A percentile compares a stretch with the other conserved stretches of the same genome.
Evolutionary conservation across 1,140 invertebrate species (phyloP).

Genomic region (Drosophila persimilis): DNA sequence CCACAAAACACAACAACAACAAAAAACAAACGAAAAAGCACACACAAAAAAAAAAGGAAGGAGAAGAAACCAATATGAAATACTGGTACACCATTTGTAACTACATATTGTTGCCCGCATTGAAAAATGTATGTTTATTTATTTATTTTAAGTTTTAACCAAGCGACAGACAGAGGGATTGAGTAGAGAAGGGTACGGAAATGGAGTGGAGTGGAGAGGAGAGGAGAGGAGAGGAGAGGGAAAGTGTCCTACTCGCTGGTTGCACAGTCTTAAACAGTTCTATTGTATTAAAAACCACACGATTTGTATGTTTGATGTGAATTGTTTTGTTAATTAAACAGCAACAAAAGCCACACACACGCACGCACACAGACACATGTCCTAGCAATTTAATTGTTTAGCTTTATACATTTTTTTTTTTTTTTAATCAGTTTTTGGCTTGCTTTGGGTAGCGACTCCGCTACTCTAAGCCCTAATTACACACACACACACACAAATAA

Average conservation of each 20-base stretch:
- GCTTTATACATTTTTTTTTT: constrained; percentile 52
- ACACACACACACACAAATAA: constrained; percentile 34
- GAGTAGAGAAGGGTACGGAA: background rate
- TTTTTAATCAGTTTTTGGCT: constrained; percentile 40
- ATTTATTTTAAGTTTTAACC: constrained; percentile 78
- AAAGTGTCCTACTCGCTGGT: constrained; percentile 62
- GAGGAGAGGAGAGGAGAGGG: too few relatives aligned
- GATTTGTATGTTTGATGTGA: constrained; percentile 65
- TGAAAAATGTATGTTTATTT: constrained; percentile 79
- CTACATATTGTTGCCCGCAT: constrained; percentile 75
- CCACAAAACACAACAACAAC: constrained; percentile 11
- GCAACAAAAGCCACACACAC: constrained; percentile 27
- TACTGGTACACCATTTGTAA: constrained; percentile 66
- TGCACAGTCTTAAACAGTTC: constrained; percentile 56
- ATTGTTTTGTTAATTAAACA: constrained; percentile 57
- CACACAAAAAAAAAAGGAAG: background rate
- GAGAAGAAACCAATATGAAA: constrained; percentile 24
- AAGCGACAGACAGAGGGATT: constrained; percentile 21
- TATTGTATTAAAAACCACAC: constrained; percentile 53
- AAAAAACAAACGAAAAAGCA: constrained; percentile 14
- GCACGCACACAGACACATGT: constrained; percentile 54
- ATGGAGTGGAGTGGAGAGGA: constrained; percentile 9
- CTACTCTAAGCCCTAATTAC: constrained; percentile 59
- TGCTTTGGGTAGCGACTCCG: constrained; percentile 27
- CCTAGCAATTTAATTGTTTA: constrained; percentile 80